A percentile compares a stretch with the other conserved stretches of the same genome.
Conservation (phyloP, 2,797 vertebrate genomes). For the Periophthalmus magnuspinnatus region DNA sequence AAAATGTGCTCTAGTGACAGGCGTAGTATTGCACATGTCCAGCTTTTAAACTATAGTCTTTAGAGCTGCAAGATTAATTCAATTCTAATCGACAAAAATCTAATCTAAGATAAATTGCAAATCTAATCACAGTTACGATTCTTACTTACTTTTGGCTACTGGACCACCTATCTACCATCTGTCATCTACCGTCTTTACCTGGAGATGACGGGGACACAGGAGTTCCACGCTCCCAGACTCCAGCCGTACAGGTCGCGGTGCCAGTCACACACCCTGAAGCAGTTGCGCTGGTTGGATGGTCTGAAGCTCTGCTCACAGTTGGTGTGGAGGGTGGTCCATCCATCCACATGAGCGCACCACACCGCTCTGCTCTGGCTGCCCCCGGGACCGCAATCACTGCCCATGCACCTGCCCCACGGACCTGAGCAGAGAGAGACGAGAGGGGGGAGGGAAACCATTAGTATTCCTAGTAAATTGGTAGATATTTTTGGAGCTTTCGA, state of each 20-base stretch:
- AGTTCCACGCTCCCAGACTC: slow-evolving; percentile 88
- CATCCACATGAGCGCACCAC: slow-evolving; percentile 95
- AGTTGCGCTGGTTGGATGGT: slow-evolving; percentile 92
- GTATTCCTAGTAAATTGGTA: too few species aligned
- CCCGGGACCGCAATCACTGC: slow-evolving; percentile 94
- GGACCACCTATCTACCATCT: too few species aligned
- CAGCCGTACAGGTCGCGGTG: slow-evolving; percentile 96
- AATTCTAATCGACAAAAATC: too few species aligned
- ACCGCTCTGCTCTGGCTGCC: slow-evolving; percentile 94
- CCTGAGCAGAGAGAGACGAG: slow-evolving; percentile 73
- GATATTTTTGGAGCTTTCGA: too few species aligned
- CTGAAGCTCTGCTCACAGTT: slow-evolving; percentile 88
- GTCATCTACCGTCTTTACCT: slow-evolving; percentile 26
- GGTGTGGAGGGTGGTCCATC: slow-evolving; percentile 93
- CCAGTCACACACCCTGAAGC: slow-evolving; percentile 96
- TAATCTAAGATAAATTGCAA: too few species aligned
- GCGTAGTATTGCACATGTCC: too few species aligned
- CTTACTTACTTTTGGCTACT: too few species aligned
- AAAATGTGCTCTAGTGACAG: too few species aligned
- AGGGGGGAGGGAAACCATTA: background rate
- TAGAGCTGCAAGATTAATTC: too few species aligned
- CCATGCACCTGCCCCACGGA: slow-evolving; percentile 97
- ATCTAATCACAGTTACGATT: too few species aligned
- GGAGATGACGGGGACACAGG: slow-evolving; percentile 84
- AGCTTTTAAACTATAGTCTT: too few species aligned